Evolutionary conservation across 2,113 vertebrate species (phyloP).

Genomic region (Apodemus speciosus): DNA sequence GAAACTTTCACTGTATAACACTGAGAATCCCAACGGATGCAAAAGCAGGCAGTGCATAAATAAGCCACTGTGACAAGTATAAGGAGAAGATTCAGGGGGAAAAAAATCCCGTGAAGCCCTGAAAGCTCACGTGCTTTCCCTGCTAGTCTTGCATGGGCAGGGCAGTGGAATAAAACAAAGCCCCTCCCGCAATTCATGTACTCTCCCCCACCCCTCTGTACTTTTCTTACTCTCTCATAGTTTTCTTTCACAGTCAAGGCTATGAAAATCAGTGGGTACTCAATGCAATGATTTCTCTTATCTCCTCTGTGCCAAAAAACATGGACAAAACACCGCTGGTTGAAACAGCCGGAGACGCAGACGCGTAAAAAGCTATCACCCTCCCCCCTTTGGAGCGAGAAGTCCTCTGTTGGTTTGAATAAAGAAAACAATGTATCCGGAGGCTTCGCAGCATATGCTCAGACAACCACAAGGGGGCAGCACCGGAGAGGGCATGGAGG

Average conservation of each 20-base stretch:
- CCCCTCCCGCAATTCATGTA: not conserved
- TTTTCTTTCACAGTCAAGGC: not conserved
- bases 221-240: not conserved
- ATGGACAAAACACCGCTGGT: not conserved
- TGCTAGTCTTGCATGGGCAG: accelerated
- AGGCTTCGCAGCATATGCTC: not conserved
- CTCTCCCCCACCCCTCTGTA: accelerated
- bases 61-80: not conserved
- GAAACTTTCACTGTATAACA: not conserved
- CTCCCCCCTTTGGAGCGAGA: not conserved
- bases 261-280: not conserved
- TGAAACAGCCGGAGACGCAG: not conserved
- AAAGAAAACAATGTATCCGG: not conserved
- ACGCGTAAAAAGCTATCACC: accelerated
- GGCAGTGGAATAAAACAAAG: not conserved
- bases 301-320: not conserved
- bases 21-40: not conserved
- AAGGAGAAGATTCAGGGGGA: not conserved
- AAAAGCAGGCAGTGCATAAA: not conserved
- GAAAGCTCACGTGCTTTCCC: not conserved
- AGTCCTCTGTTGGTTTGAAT: not conserved
- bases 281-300: not conserved
- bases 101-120: not conserved
- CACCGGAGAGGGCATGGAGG: not conserved
- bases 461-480: slow-evolving; percentile 65